Base-by-base conservation (phyloP, 2,797 vertebrate genomes). In the Calcarius lapponicus region DNA sequence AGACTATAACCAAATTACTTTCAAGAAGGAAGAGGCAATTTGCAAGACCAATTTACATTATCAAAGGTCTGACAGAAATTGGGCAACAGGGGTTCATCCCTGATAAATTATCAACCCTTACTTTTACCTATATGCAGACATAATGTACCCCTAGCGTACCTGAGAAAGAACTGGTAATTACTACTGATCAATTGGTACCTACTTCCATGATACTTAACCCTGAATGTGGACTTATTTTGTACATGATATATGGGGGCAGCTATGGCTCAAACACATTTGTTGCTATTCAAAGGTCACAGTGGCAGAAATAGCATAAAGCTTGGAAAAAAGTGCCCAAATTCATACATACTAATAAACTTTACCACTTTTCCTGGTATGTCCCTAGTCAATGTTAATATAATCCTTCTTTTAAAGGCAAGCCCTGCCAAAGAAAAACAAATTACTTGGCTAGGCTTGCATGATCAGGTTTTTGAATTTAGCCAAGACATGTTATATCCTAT, bases 321-420 rank as follows among this genome's bases (percentile, higher is more conserved):
- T 31, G 36, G 21, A 83, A 93, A 87, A 48, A 61, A 21, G 12
- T 86, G 50, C 22, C 36, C 31, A 57, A 25, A 86, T 75, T 79
- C 28, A 10, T 2, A 50, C 21, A 69, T 75, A 69, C 19, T 40
- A 61, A 69, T 13, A 51, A 76, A 73, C 45, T 54, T 84, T 16
- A 75, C 31, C 13, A n/a, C 18, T 51, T 86, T 58, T 85, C n/a
- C 43, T 56, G 28, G 12, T 70, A 70, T 48, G 26, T 86, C 51
- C 36, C 53, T 13, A 80, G 61, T 22, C 26, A 73, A 47, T 26
- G 20, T 57, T 73, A 87, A 82, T 31, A 70, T 21, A 85, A 92
- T 31, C 40, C 36, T 80, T 47, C 82, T 88, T 76, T 81, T 54
- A 90, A 89, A 89, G 48, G 31, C 26, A 80, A 93, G 31, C 20